phyloP scores from a whole-genome alignment of 2,888 invertebrate species.

The Cyaniris semiargus region DNA sequence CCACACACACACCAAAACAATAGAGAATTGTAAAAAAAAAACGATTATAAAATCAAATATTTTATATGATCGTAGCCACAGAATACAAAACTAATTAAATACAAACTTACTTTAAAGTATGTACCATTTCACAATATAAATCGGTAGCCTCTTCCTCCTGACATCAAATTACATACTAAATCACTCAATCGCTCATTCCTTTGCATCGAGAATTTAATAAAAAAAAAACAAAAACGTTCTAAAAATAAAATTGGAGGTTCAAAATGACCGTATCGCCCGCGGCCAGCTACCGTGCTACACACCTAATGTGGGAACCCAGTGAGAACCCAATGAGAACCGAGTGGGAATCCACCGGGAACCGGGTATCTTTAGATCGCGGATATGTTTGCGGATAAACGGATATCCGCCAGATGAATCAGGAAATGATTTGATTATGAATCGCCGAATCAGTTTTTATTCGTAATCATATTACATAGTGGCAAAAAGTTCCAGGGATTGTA shows the following conservation, averaged over 20 bases:
- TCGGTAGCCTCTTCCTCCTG: neutral
- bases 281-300: conserved; percentile 64
- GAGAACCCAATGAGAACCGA: neutral
- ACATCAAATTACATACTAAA: neutral
- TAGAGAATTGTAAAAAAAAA: too few species aligned
- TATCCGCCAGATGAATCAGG: conserved; percentile 19
- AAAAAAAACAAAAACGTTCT: conserved; percentile 20
- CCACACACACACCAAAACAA: too few species aligned
- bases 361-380: conserved; percentile 5
- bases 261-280: conserved; percentile 48
- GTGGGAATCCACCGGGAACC: neutral
- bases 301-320: conserved; percentile 33
- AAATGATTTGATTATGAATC: neutral
- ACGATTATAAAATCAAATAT: too few species aligned
- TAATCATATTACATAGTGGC: neutral
- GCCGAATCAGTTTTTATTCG: neutral
- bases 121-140: neutral
- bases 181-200: conserved; percentile 1
- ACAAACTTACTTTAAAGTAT: neutral
- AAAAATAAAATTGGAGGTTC: conserved; percentile 22
- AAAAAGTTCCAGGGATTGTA: neutral
- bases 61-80: too few species aligned
- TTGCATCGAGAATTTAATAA: conserved; percentile 14
- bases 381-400: conserved; percentile 6
- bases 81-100: too few species aligned